These are phyloP conservation scores for Holocentrus rufus DNA, from an alignment of 2,797 vertebrate species.

Conservation along the genomic window DNA sequence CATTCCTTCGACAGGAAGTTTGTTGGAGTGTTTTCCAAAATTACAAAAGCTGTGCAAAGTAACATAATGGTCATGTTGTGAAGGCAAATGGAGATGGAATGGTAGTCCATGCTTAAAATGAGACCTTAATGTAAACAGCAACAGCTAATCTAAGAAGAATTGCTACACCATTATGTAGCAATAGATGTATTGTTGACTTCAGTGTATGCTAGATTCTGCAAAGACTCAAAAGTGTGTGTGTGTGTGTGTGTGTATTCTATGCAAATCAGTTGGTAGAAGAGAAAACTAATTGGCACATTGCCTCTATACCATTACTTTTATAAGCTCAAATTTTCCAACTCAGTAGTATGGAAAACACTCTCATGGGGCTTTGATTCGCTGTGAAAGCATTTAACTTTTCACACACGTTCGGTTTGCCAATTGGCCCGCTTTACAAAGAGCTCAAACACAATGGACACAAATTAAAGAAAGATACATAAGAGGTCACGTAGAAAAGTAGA, in stretches of 20 bases:
- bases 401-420: constrained; percentile 62
- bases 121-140: neutral
- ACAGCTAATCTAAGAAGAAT: neutral
- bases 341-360: constrained; percentile 55
- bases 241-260: neutral
- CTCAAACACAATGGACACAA: constrained; percentile 46
- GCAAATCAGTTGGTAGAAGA: constrained; percentile 11
- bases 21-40: neutral
- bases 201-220: constrained; percentile 15
- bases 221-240: constrained; percentile 6
- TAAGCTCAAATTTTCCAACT: constrained; percentile 40
- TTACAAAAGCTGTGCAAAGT: neutral
- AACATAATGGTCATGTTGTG: neutral
- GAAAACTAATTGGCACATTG: constrained; percentile 39
- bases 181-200: neutral
- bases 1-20: constrained; percentile 11
- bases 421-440: constrained; percentile 52
- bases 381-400: constrained; percentile 64
- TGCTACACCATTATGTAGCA: neutral
- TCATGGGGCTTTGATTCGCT: constrained; percentile 61
- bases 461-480: constrained; percentile 29
- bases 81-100: constrained; percentile 1
- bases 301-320: constrained; percentile 35
- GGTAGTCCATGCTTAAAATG: neutral
- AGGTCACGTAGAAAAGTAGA: constrained; percentile 21